These are phyloP conservation scores for Sinocyclocheilus anshuiensis DNA, from an alignment of 2,113 vertebrate species.

Conservation along the genomic window DNA sequence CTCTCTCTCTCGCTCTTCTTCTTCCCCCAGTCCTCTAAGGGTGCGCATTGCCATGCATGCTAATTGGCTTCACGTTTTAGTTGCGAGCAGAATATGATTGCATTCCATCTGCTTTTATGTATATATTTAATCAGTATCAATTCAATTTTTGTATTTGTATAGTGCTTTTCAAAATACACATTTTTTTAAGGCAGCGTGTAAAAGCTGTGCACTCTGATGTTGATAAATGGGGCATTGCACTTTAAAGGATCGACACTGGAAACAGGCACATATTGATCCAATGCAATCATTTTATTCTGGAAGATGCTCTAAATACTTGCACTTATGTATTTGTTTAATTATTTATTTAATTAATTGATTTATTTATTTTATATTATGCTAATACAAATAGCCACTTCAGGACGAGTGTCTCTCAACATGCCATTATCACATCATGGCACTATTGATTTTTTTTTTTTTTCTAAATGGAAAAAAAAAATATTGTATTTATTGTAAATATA, in stretches of 20 bases:
- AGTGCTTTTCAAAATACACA: not conserved
- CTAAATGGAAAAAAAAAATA: not conserved
- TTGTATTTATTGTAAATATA: too few relatives aligned
- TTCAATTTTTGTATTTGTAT: not conserved
- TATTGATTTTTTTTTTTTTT: not conserved
- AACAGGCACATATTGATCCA: not conserved
- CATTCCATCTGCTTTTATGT: not conserved
- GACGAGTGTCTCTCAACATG: too few relatives aligned
- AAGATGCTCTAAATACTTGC: not conserved
- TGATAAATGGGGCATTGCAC: conserved; percentile 12
- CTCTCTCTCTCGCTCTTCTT: too few relatives aligned
- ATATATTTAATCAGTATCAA: not conserved
- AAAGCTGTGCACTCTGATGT: not conserved
- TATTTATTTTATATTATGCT: not conserved
- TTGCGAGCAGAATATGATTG: not conserved
- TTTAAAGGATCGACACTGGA: not conserved
- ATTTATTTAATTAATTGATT: too few relatives aligned
- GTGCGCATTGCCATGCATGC: not conserved
- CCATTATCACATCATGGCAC: not conserved
- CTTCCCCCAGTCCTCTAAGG: not conserved
- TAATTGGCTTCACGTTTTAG: not conserved
- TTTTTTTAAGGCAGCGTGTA: not conserved
- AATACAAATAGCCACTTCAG: not conserved
- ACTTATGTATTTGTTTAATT: not conserved
- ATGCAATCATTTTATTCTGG: not conserved